phyloP scores from a whole-genome alignment of 92 coral and sea anemone genomes.

The Meandrina meandrites region DNA sequence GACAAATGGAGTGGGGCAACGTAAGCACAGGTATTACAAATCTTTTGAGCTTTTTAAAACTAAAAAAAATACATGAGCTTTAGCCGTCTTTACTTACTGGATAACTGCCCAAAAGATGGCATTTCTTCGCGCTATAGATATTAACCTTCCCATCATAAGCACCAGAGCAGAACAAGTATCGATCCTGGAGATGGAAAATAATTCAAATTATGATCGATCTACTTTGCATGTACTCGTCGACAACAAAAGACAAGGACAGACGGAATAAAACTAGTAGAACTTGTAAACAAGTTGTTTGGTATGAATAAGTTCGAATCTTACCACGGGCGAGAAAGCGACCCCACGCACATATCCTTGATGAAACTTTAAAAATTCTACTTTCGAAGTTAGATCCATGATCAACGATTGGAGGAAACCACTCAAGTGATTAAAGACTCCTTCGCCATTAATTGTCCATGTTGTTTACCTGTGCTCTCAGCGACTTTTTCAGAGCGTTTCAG shows the following conservation, averaged over 20 bases:
- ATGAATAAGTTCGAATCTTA: conserved; percentile 29
- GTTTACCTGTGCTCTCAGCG: background rate
- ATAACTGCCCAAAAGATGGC: conserved; percentile 81
- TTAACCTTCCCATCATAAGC: conserved; percentile 92
- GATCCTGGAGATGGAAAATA: conserved; percentile 54
- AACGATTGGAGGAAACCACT: background rate
- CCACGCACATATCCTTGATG: conserved; percentile 89
- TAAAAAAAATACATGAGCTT: background rate
- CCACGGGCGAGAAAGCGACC: conserved; percentile 89
- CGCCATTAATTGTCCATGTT: background rate
- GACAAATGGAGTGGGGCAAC: too few relatives aligned
- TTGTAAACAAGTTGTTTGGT: background rate
- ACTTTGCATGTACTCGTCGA: background rate
- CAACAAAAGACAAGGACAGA: too few relatives aligned
- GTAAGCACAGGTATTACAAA: too few relatives aligned
- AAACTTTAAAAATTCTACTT: conserved; percentile 78
- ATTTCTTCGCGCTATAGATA: conserved; percentile 84
- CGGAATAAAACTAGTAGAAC: too few relatives aligned
- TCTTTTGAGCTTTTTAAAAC: too few relatives aligned
- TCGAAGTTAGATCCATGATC: conserved; percentile 68
- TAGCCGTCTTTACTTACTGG: conserved; percentile 55
- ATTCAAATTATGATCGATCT: conserved; percentile 2
- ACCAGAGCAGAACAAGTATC: conserved; percentile 90
- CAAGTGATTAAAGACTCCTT: background rate
- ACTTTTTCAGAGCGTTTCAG: background rate